Percentiles rank a stretch among this genome's conserved stretches.
Conservation (phyloP, 2,888 invertebrate genomes). For the Troides helena region DNA sequence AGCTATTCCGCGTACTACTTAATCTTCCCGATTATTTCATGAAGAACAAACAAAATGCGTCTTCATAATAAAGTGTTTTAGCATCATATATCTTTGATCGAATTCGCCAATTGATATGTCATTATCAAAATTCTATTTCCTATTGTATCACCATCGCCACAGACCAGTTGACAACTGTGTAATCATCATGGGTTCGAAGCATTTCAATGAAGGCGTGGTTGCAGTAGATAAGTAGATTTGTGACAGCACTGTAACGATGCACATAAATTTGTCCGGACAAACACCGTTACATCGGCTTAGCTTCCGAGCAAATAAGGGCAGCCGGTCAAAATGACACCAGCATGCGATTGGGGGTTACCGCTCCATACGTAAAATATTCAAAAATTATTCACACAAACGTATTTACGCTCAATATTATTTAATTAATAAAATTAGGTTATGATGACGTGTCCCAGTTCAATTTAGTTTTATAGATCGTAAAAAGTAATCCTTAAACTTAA, state of each 20-base stretch:
- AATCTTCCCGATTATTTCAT: no score
- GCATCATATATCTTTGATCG: no score
- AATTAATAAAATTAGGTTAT: no score
- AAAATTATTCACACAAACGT: constrained; percentile 2
- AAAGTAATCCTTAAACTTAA: no score
- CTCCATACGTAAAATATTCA: constrained; percentile 51
- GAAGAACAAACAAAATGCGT: no score
- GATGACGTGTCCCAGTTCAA: no score
- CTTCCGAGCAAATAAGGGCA: constrained; percentile 73
- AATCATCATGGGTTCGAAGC: constrained; percentile 31
- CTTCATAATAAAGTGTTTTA: no score
- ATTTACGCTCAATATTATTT: no score
- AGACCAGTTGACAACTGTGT: constrained; percentile 18
- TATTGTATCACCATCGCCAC: neutral
- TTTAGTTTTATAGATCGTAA: no score
- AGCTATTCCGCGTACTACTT: no score
- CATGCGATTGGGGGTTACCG: constrained; percentile 56
- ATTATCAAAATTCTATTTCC: no score
- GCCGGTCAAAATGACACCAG: constrained; percentile 56
- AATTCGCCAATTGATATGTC: no score
- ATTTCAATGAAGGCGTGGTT: constrained; percentile 69
- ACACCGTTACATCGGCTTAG: constrained; percentile 76
- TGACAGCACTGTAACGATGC: constrained; percentile 67
- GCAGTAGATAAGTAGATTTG: constrained; percentile 79
- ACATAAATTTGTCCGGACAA: constrained; percentile 74